Base-by-base conservation (phyloP, 2,888 invertebrate genomes). In the Aplocera efformata region DNA sequence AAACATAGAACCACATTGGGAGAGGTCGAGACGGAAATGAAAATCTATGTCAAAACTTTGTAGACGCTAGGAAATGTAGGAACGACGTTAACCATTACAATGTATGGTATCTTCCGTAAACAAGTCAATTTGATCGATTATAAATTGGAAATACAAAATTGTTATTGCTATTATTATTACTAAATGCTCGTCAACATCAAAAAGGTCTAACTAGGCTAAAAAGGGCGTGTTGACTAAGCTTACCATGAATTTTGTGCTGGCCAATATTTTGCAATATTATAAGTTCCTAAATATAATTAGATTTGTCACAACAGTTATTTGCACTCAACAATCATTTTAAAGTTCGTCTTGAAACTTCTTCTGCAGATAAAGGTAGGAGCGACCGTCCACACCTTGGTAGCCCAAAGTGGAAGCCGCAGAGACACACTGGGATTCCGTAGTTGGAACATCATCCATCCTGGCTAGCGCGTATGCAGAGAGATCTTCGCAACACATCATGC, bases 401-500 rank as follows among this genome's bases (percentile, higher is more conserved):
- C 72, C 73, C 8, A 81, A 53, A 13, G 48, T 50, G 4, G 51
- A 48, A 0, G 79, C 79, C 0, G 64, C 67, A 6, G 41, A 26
- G 21, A 50, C 40, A 46, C 82, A 80, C 9, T 58, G 60, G n/a
- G 55, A 54, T 47, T 83, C 77, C 0, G 73, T 75, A 4, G 46
- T 42, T 1, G 82, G 83, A 36, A 82, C 32, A 32, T 76, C 67
- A 23, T 66, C 60, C 7, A 69, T 40, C 28, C 73, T 63, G 5
- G 70, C 64, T 23, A 84, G 34, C 0, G 70, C 78, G 39, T 69
- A 82, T 1, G 74, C 76, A 3, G 79, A 74, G 11, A 69, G 36
- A 30, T 82, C 80, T 45, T 82, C 82, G 36, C 84, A 84, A 48
- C 77, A 71, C 72, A 83, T 79, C 75, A 84, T 77, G 20, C 71